These are phyloP conservation scores for Furnarius figulus DNA, from an alignment of 2,113 vertebrate genomes.

Conservation along the genomic window DNA sequence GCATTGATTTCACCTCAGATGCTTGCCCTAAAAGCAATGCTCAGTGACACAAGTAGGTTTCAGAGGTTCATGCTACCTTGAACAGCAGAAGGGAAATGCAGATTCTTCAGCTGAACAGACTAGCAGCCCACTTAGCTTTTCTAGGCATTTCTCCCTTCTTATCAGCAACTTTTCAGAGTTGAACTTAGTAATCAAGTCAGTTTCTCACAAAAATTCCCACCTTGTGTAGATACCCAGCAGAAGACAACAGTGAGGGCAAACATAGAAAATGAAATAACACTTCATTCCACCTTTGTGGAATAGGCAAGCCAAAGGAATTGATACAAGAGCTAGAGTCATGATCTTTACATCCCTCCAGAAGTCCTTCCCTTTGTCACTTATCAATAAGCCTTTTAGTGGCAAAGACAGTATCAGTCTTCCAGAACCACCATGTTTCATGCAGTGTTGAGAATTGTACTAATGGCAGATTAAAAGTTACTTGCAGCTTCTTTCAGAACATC, in stretches of 20 bases:
- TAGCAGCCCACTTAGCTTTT: not conserved
- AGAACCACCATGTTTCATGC: not conserved
- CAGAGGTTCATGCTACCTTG: not conserved
- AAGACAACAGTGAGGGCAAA: not conserved
- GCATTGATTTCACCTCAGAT: not conserved
- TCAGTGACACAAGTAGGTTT: not conserved
- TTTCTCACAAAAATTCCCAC: not conserved
- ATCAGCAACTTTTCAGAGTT: not conserved
- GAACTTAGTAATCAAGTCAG: not conserved
- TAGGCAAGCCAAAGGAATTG: not conserved
- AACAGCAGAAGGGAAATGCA: not conserved
- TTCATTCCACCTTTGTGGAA: not conserved
- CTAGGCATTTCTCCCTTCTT: not conserved
- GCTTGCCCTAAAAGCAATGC: not conserved
- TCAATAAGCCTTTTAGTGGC: not conserved
- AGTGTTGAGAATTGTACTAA: not conserved
- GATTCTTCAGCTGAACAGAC: not conserved
- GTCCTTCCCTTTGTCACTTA: not conserved
- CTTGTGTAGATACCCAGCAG: not conserved
- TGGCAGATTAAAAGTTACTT: not conserved
- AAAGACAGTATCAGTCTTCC: not conserved
- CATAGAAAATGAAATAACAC: not conserved
- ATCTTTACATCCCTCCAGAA: not conserved
- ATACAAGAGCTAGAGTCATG: not conserved
- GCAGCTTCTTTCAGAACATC: not conserved